phyloP scores from a whole-genome alignment of 2,888 invertebrate genomes.

The Cristatella mucedo region DNA sequence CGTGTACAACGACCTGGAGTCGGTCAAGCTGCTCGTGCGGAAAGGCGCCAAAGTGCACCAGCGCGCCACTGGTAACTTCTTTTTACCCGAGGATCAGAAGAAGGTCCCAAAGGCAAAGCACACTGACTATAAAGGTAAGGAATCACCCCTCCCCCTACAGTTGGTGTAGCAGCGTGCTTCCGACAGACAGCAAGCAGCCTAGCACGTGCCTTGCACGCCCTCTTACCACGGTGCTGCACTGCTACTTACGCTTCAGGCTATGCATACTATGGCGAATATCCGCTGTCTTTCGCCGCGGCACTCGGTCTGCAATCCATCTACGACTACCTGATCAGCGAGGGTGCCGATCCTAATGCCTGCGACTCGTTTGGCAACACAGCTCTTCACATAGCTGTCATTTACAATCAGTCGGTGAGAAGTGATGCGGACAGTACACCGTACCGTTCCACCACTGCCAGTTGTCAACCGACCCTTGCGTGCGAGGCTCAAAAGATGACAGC shows the following conservation, averaged over 20 bases:
- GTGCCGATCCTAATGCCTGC: conserved; percentile 84
- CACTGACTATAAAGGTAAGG: conserved; percentile 66
- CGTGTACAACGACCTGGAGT: conserved; percentile 84
- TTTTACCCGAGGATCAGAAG: conserved; percentile 84
- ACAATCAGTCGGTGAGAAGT: conserved; percentile 74
- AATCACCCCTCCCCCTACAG: too few species aligned
- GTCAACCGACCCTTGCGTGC: too few species aligned
- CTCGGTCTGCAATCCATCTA: conserved; percentile 93
- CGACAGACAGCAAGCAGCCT: too few species aligned
- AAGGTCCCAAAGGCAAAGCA: conserved; percentile 16
- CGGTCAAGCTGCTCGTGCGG: conserved; percentile 79
- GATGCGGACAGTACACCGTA: not conserved
- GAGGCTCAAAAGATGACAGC: too few species aligned
- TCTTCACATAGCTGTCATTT: conserved; percentile 96
- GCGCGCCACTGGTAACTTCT: conserved; percentile 83
- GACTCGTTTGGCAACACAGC: conserved; percentile 96
- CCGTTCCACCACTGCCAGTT: not conserved
- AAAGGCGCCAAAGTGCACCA: conserved; percentile 81
- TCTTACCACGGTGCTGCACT: too few species aligned
- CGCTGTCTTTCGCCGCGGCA: conserved; percentile 91
- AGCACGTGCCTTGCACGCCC: too few species aligned
- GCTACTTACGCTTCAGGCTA: conserved; percentile 51
- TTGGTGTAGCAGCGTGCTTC: too few species aligned
- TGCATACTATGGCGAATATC: conserved; percentile 92
- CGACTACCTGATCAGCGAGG: conserved; percentile 74